A percentile compares a stretch with the other conserved stretches of the same genome.
Conservation (phyloP, 2,888 invertebrate species). For the Luperina testacea region DNA sequence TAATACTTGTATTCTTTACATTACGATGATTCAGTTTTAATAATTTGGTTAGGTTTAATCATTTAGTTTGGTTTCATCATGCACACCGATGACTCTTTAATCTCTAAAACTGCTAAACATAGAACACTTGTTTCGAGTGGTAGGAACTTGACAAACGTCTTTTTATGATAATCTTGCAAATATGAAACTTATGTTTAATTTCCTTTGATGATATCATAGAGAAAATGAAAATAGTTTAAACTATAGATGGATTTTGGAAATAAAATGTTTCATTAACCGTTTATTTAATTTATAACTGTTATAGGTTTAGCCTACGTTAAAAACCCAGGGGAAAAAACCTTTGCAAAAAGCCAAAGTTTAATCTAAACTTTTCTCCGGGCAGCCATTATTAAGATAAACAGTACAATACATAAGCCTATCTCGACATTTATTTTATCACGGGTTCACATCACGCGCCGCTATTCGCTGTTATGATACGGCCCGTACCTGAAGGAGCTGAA, state of each 20-base stretch:
- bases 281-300: constrained; percentile 31
- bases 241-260: neutral
- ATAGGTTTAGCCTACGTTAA: constrained; percentile 62
- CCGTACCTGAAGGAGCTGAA: constrained; percentile 90
- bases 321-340: constrained; percentile 68
- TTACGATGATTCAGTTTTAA: neutral
- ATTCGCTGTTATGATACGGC: constrained; percentile 90
- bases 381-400: constrained; percentile 90
- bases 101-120: neutral
- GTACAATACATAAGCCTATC: constrained; percentile 91
- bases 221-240: neutral
- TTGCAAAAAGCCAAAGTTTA: constrained; percentile 82
- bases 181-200: neutral
- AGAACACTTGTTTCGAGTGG: neutral
- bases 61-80: neutral
- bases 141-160: neutral
- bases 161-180: neutral
- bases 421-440: constrained; percentile 90
- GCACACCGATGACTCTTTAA: neutral
- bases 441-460: constrained; percentile 90
- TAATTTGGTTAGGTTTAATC: neutral
- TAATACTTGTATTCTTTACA: constrained; percentile 11
- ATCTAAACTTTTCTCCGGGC: constrained; percentile 88
- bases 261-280: neutral
- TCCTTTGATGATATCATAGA: neutral